Conservation (phyloP, 2,113 vertebrate species). For the Psammodynastes pulverulentus region DNA sequence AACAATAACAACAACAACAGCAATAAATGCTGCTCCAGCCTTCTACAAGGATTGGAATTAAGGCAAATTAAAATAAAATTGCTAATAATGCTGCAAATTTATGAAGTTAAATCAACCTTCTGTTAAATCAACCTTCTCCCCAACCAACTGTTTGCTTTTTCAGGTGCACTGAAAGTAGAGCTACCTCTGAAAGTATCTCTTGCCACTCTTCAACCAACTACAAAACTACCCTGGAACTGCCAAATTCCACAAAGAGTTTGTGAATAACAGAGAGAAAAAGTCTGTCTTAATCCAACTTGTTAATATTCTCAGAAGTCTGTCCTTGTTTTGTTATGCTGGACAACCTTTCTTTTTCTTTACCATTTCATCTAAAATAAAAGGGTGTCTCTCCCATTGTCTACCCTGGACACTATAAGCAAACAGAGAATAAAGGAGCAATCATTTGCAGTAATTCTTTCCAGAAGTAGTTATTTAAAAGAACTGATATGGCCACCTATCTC, state of each 20-base stretch:
- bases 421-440: background rate
- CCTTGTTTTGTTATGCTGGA: constrained; percentile 5
- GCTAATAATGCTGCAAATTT: background rate
- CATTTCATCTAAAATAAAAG: background rate
- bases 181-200: background rate
- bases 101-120: background rate
- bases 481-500: background rate
- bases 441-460: background rate
- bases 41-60: background rate
- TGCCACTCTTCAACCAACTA: background rate
- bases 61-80: background rate
- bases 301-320: constrained; percentile 11
- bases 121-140: background rate
- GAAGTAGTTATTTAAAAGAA: background rate
- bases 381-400: background rate
- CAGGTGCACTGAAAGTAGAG: background rate
- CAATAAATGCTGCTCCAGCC: background rate
- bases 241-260: constrained; percentile 47
- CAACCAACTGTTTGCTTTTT: background rate
- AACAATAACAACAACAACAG: background rate
- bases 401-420: background rate
- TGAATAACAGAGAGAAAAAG: constrained; percentile 39
- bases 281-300: constrained; percentile 30
- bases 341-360: background rate
- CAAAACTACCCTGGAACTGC: constrained; percentile 34